Conservation (phyloP, 2,113 vertebrate genomes). For the Azemiops feae region DNA sequence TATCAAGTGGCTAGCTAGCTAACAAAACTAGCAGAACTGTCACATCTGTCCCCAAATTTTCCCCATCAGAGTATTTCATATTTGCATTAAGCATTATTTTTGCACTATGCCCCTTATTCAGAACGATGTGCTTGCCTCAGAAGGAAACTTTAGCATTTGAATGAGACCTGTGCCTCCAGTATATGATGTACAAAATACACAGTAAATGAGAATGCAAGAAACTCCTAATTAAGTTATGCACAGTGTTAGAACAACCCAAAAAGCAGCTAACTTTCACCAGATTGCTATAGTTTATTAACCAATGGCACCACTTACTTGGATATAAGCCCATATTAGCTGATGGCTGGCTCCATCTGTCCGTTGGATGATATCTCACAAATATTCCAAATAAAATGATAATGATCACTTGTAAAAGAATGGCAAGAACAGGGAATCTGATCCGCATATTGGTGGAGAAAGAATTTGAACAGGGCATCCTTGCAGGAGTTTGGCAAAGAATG, state of each 20-base stretch:
- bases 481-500: constrained; percentile 57
- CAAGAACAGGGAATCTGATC: constrained; percentile 82
- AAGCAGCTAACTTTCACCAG: not conserved
- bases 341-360: accelerated
- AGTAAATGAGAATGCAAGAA: not conserved
- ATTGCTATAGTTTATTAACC: not conserved
- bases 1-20: accelerated
- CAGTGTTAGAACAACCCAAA: not conserved
- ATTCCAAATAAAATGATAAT: constrained; percentile 83
- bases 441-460: constrained; percentile 85
- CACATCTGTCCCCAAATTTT: not conserved
- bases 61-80: not conserved
- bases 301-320: constrained; percentile 79
- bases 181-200: not conserved
- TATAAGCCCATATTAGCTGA: constrained; percentile 52
- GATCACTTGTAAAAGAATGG: constrained; percentile 77
- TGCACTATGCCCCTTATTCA: not conserved
- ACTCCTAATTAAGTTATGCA: not conserved
- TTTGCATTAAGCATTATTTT: not conserved
- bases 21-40: not conserved
- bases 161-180: accelerated
- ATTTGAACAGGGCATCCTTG: constrained; percentile 63
- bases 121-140: not conserved
- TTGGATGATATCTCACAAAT: constrained; percentile 78
- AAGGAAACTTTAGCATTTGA: not conserved